These are phyloP conservation scores for Pogoniulus pusillus DNA, from an alignment of 2,797 vertebrate genomes.

Conservation along the genomic window DNA sequence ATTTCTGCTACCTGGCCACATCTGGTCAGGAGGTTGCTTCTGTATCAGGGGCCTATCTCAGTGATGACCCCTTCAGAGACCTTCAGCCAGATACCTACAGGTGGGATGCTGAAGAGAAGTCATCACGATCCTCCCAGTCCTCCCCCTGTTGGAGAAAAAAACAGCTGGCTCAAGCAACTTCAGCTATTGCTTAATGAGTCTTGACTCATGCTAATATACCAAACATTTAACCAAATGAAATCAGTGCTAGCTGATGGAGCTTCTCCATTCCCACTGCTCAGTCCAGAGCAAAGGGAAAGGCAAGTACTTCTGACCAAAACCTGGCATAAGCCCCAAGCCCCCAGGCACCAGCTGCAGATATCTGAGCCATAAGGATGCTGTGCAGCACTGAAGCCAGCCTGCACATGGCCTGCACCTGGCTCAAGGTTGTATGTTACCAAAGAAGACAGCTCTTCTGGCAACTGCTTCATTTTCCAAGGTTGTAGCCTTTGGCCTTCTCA, in stretches of 20 bases:
- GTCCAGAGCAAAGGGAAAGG: conserved; percentile 38
- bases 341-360: neutral
- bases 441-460: neutral
- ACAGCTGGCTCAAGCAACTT: neutral
- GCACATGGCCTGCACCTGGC: neutral
- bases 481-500: neutral
- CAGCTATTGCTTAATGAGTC: conserved; percentile 11
- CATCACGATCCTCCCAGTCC: neutral
- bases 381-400: neutral
- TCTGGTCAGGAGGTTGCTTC: neutral
- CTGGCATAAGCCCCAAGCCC: neutral
- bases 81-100: rapidly evolving
- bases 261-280: neutral
- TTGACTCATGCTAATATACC: neutral
- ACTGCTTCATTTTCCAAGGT: neutral
- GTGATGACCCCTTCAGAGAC: neutral
- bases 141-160: neutral
- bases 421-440: neutral
- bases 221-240: neutral
- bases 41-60: neutral
- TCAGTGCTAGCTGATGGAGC: neutral
- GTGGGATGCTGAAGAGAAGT: neutral
- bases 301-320: conserved; percentile 9
- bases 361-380: neutral
- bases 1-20: neutral